Conservation (phyloP, 2,797 vertebrate genomes). For the Lepus oiostolus region DNA sequence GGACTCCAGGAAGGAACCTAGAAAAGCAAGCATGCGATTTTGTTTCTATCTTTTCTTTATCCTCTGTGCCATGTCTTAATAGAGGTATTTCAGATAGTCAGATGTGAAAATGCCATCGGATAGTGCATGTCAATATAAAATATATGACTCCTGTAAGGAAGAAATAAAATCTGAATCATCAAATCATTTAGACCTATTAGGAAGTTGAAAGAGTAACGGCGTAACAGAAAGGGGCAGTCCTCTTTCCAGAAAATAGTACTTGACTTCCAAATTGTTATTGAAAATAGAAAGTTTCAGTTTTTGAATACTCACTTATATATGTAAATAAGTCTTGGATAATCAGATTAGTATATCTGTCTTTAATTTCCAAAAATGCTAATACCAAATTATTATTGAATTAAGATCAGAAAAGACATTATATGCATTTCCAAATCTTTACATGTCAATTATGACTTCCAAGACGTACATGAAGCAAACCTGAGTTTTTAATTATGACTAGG, state of each 20-base stretch:
- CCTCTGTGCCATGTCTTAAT: neutral
- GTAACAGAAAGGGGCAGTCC: neutral
- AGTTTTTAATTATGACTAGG: neutral
- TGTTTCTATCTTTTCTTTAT: neutral
- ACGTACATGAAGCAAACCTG: neutral
- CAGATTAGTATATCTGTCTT: neutral
- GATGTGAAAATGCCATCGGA: neutral
- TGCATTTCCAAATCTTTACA: neutral
- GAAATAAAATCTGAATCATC: neutral
- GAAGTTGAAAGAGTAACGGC: neutral
- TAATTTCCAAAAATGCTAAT: neutral
- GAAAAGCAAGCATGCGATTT: neutral
- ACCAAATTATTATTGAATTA: neutral
- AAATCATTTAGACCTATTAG: neutral
- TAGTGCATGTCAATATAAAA: neutral
- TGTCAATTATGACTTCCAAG: neutral
- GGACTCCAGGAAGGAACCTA: neutral
- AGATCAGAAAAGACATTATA: neutral
- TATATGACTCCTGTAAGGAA: neutral
- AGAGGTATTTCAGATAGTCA: neutral
- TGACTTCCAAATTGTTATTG: neutral
- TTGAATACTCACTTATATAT: neutral
- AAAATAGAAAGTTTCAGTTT: neutral
- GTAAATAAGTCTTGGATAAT: neutral
- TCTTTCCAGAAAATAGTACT: neutral